Base-by-base conservation (phyloP, 2,113 vertebrate species). In the Climacteris rufus region DNA sequence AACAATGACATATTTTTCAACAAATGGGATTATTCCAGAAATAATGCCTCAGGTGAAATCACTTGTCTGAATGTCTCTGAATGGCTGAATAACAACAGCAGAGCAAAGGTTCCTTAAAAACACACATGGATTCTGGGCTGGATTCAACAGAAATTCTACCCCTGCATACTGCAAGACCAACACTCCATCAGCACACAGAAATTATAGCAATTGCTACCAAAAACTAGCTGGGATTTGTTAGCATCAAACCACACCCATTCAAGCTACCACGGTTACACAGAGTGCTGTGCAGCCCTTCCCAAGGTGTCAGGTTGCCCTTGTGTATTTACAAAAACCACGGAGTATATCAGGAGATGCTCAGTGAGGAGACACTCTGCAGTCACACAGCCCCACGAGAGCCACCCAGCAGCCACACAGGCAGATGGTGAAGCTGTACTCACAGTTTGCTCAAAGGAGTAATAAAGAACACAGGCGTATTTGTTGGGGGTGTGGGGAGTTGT, bases 401-500 rank as follows among this genome's bases (percentile, higher is more conserved):
- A 28, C 20, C 12, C 13, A 40, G 84, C 45, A 50, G 49, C 0
- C 40, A 9, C 40, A 6, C 35, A 44, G 22, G 1, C 2, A 1
- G 25, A 20, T 0, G 8, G 13, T 2, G 72, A 27, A 27, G 65
- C 33, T 9, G 27, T 3, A 6, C 1, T 40, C 37, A 15, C 11
- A 19, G 23, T 37, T 45, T 61, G 31, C 30, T 30, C 50, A 20
- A 30, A 81, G 40, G 0, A 24, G 22, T 18, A 37, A 45, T 3
- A 42, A 60, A 25, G 42, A 64, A 28, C 37, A 18, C 0, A 0
- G 0, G 1, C 10, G 3, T 40, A 10, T 27, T 50, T 70, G 7
- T 0, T 3, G 21, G 44, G 11, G 19, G 1, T 6, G 9, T 5
- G 13, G 17, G 0, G 1, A 47, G 14, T 3, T 40, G n/a, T 53